Evolutionary conservation across 2,888 invertebrate genomes (phyloP).

Genomic region (Yponomeuta plumbellus): DNA sequence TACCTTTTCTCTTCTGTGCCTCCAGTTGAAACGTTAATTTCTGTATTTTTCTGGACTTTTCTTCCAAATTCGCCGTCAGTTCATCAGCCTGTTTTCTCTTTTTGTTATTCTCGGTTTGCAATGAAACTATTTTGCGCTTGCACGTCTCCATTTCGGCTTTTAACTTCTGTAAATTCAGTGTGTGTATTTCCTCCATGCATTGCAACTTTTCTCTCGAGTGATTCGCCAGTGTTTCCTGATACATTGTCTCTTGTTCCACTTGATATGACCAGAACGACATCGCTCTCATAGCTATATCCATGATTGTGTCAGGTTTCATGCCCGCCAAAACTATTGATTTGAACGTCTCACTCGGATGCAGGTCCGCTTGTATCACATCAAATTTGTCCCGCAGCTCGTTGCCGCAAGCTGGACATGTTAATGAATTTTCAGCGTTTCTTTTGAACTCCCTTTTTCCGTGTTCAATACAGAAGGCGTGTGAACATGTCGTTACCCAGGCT

Average conservation of each 20-base stretch:
- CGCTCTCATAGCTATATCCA: conserved; percentile 74
- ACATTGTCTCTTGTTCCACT: conserved; percentile 69
- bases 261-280: conserved; percentile 75
- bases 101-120: conserved; percentile 62
- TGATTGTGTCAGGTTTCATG: conserved; percentile 70
- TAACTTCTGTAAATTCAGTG: conserved; percentile 58
- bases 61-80: conserved; percentile 57
- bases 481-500: conserved; percentile 74
- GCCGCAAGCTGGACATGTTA: conserved; percentile 71
- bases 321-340: conserved; percentile 73
- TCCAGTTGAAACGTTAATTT: conserved; percentile 66
- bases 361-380: conserved; percentile 71
- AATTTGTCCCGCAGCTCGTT: conserved; percentile 68
- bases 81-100: conserved; percentile 67
- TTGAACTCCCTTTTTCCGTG: conserved; percentile 71
- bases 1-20: conserved; percentile 58
- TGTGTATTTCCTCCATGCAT: conserved; percentile 65
- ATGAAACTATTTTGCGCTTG: conserved; percentile 59
- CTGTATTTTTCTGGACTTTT: conserved; percentile 64
- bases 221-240: conserved; percentile 67
- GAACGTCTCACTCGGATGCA: conserved; percentile 69
- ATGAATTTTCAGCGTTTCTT: conserved; percentile 57
- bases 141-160: conserved; percentile 67
- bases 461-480: conserved; percentile 73
- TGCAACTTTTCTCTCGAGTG: conserved; percentile 64